These are phyloP conservation scores for Athene cunicularia DNA, from an alignment of 2,113 vertebrate species.

Conservation along the genomic window DNA sequence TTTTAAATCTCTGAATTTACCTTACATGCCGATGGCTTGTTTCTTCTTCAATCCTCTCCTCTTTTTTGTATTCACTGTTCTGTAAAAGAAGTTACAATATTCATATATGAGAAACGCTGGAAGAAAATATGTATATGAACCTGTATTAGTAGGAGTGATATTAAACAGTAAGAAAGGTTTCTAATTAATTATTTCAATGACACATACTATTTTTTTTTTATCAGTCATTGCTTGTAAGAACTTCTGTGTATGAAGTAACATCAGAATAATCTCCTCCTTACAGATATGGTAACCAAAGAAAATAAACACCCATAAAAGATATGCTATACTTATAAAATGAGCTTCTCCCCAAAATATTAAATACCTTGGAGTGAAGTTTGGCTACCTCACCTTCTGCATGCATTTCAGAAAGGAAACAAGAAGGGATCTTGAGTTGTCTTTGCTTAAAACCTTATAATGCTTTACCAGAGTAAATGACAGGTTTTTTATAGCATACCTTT, in stretches of 20 bases:
- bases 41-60: conserved; percentile 25
- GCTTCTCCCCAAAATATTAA: neutral
- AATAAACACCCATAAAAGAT: neutral
- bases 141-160: neutral
- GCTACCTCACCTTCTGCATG: neutral
- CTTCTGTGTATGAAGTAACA: neutral
- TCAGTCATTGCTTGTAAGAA: neutral
- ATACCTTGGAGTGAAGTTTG: neutral
- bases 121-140: neutral
- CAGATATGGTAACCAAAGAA: neutral
- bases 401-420: neutral
- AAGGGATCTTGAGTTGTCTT: neutral
- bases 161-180: neutral
- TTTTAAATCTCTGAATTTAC: neutral
- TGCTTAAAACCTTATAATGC: neutral
- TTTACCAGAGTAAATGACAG: neutral
- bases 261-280: neutral
- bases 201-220: neutral
- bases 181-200: neutral
- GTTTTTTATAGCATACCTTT: neutral
- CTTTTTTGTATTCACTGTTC: conserved; percentile 33
- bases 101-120: neutral
- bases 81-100: conserved; percentile 14
- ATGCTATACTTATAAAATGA: neutral
- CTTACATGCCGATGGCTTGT: conserved; percentile 3